phyloP scores from a whole-genome alignment of 2,797 vertebrate species.

The Scolopax rusticola region DNA sequence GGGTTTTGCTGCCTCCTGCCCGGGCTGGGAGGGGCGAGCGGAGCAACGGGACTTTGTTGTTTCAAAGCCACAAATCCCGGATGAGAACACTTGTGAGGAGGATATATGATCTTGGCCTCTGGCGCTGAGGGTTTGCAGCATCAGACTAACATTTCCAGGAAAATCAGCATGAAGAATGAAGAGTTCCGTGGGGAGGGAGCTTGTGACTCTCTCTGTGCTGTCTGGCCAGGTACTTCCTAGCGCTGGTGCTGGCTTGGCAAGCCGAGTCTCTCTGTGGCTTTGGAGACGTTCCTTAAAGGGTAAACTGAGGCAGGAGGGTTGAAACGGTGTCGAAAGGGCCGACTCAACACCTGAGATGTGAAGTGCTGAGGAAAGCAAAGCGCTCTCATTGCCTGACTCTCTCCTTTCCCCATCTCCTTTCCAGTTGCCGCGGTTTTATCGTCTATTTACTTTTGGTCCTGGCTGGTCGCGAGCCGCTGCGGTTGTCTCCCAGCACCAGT shows the following conservation, averaged over 20 bases:
- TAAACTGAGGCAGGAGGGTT: constrained; percentile 39
- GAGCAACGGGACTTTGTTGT: background rate
- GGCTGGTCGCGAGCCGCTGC: background rate
- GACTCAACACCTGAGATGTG: background rate
- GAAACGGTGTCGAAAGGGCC: accelerated
- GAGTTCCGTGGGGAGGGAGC: background rate
- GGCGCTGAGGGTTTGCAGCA: background rate
- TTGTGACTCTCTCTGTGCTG: background rate
- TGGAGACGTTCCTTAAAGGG: background rate
- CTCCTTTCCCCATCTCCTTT: background rate
- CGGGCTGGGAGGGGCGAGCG: background rate
- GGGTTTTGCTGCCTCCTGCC: constrained; percentile 3
- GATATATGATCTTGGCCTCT: background rate
- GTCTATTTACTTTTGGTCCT: background rate
- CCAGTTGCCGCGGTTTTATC: background rate
- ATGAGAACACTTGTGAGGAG: background rate
- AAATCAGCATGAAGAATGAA: background rate
- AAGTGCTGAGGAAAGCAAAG: background rate
- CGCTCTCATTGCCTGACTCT: background rate
- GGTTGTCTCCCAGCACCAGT: background rate
- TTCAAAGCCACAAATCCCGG: background rate
- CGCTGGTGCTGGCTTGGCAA: background rate
- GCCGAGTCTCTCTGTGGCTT: background rate
- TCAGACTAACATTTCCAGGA: background rate
- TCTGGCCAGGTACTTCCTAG: background rate